Evolutionary conservation across 2,888 invertebrate species (phyloP).

Genomic region (Calliphora vomitoria): DNA sequence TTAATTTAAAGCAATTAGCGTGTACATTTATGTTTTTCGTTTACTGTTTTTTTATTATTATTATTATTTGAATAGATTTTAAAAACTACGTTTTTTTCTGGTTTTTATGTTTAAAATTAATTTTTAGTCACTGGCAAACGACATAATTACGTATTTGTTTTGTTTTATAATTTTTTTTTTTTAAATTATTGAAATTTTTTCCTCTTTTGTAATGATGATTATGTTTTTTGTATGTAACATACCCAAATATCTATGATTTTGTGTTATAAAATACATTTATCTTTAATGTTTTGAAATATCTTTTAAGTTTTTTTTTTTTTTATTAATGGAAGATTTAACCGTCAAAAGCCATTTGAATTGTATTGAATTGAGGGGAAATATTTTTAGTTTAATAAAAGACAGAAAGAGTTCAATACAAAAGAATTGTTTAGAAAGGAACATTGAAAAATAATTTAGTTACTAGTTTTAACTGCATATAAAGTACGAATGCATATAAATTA

Average conservation of each 20-base stretch:
- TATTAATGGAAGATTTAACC: constrained; percentile 20
- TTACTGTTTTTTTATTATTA: constrained; percentile 2
- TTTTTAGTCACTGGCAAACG: constrained; percentile 82
- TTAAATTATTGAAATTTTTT: constrained; percentile 71
- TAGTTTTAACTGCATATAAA: too few species aligned
- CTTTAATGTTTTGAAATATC: not conserved
- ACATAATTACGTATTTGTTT: constrained; percentile 74
- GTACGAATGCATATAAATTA: too few species aligned
- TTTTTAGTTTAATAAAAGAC: not conserved
- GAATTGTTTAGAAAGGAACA: too few species aligned
- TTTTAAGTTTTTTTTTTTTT: constrained; percentile 6
- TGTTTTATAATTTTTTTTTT: constrained; percentile 20
- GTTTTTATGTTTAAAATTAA: constrained; percentile 63
- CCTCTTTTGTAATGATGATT: constrained; percentile 57
- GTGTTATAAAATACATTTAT: constrained; percentile 8
- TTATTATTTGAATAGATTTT: constrained; percentile 46
- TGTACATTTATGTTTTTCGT: constrained; percentile 58
- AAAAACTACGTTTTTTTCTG: constrained; percentile 64
- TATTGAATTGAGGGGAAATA: constrained; percentile 6
- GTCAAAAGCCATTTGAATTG: constrained; percentile 14
- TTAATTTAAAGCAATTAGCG: constrained; percentile 68
- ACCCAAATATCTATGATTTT: constrained; percentile 62
- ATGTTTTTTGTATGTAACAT: constrained; percentile 70
- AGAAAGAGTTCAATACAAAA: too few species aligned
- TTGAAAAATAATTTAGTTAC: too few species aligned